A percentile compares a stretch with the other conserved stretches of the same genome.
Evolutionary conservation across 2,113 vertebrate genomes (phyloP).

Genomic region (Bujurquina vittata): DNA sequence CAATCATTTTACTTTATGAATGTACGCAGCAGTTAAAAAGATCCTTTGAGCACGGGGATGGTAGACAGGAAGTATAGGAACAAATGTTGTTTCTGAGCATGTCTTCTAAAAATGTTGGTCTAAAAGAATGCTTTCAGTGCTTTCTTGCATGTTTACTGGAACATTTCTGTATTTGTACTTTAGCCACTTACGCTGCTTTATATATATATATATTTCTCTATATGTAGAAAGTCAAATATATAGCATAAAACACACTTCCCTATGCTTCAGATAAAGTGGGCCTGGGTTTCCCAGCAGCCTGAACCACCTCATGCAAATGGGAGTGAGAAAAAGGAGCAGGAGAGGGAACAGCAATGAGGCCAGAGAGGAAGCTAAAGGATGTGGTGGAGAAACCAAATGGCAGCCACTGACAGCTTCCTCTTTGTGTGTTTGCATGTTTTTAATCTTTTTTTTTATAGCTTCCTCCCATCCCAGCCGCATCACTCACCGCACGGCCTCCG

Average conservation of each 20-base stretch:
- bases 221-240: too few species aligned
- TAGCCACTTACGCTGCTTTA: background rate
- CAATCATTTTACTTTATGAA: background rate
- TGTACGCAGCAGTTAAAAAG: background rate
- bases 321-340: constrained; percentile 1
- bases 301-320: constrained; percentile 5
- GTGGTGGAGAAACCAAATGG: constrained; percentile 63
- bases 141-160: background rate
- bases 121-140: background rate
- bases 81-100: background rate
- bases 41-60: background rate
- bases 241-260: background rate
- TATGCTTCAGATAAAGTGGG: background rate
- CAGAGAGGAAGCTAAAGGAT: constrained; percentile 64
- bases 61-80: background rate
- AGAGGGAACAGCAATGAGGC: constrained; percentile 37
- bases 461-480: constrained; percentile 57
- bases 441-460: constrained; percentile 53
- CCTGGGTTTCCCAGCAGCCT: background rate
- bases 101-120: background rate
- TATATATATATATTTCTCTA: too few species aligned
- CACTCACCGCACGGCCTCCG: constrained; percentile 55
- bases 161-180: background rate
- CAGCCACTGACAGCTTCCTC: constrained; percentile 39
- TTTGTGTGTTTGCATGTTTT: constrained; percentile 48